These are phyloP conservation scores for Ametastegia equiseti DNA, from an alignment of 2,888 invertebrate genomes.

Conservation along the genomic window DNA sequence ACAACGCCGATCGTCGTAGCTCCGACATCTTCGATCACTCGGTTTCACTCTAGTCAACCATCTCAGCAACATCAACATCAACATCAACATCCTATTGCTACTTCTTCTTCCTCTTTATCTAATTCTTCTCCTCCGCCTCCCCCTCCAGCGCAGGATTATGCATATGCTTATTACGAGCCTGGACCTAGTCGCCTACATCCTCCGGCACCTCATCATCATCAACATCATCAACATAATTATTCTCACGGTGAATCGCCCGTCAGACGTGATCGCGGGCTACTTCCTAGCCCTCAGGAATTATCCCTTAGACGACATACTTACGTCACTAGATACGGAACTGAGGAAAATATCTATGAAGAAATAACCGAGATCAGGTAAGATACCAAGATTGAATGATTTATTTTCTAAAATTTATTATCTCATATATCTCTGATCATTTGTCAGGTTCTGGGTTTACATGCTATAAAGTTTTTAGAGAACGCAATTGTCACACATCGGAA, in stretches of 20 bases:
- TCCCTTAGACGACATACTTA: slow-evolving; percentile 82
- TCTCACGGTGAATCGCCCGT: slow-evolving; percentile 49
- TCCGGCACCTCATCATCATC: slow-evolving; percentile 77
- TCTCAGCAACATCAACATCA: slow-evolving; percentile 66
- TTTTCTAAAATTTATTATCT: too few species aligned
- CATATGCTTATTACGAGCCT: slow-evolving; percentile 90
- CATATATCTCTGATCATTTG: too few species aligned
- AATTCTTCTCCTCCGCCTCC: slow-evolving; percentile 63
- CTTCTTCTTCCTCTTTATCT: too few species aligned
- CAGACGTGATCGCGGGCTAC: not conserved
- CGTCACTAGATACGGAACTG: slow-evolving; percentile 88
- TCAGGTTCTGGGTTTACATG: too few species aligned
- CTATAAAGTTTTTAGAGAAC: too few species aligned
- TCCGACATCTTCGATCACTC: slow-evolving; percentile 45
- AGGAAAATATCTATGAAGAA: slow-evolving; percentile 91
- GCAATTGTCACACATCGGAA: too few species aligned
- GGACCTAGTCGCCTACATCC: slow-evolving; percentile 81
- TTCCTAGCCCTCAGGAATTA: slow-evolving; percentile 52
- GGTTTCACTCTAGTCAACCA: slow-evolving; percentile 55
- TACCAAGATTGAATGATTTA: not conserved
- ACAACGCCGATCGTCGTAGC: slow-evolving; percentile 58
- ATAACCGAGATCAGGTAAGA: slow-evolving; percentile 81
- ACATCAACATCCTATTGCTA: slow-evolving; percentile 56
- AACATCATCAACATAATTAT: slow-evolving; percentile 64
- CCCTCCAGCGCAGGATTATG: slow-evolving; percentile 80